Evolutionary conservation across 2,888 invertebrate species (phyloP).

Genomic region (Byasa hedistus): DNA sequence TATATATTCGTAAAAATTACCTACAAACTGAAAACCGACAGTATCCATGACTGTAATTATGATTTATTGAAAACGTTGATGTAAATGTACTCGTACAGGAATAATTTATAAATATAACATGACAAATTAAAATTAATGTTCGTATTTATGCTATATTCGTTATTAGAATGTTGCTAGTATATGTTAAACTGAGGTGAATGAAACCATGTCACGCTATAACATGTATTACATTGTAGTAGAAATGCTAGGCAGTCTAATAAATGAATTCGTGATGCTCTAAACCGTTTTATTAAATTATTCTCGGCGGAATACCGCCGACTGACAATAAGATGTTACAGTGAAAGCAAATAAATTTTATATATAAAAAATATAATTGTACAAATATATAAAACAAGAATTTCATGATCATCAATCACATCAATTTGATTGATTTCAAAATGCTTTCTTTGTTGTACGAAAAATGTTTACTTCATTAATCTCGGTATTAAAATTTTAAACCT

Average conservation of each 20-base stretch:
- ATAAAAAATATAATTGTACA: too few species aligned
- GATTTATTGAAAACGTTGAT: neutral
- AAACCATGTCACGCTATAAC: conserved; percentile 3
- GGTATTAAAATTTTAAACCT: too few species aligned
- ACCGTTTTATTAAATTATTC: neutral
- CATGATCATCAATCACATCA: too few species aligned
- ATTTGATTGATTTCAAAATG: too few species aligned
- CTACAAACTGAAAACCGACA: too few species aligned
- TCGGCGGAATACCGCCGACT: neutral
- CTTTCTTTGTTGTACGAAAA: too few species aligned
- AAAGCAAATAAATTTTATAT: neutral
- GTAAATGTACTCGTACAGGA: neutral
- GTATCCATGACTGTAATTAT: too few species aligned
- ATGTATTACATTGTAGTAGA: neutral
- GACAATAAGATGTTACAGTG: neutral
- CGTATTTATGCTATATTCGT: neutral
- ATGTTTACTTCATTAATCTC: too few species aligned
- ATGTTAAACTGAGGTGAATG: conserved; percentile 6
- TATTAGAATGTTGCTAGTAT: neutral
- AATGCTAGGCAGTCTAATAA: neutral
- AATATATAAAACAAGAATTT: too few species aligned
- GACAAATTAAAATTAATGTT: neutral
- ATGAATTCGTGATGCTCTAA: conserved; percentile 3
- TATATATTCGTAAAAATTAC: too few species aligned
- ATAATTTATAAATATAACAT: neutral